Evolutionary conservation across 1,140 invertebrate genomes (phyloP), one percentile per base, ranked within the genome.

Genomic region (Calycopis cecrops): DNA sequence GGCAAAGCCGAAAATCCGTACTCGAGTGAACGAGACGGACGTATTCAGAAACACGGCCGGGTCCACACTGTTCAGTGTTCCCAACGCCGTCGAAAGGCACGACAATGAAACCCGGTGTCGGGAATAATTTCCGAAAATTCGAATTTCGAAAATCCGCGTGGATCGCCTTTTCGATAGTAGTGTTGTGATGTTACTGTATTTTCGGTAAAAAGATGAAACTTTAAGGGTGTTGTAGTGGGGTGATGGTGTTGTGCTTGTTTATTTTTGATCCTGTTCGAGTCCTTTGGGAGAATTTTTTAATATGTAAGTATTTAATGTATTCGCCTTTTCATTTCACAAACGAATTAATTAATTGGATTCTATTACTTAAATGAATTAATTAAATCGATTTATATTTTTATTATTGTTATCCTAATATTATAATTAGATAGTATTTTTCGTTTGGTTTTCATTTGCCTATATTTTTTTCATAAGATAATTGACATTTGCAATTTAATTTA

Each of bases 41-140:
- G 67, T 64, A 76, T 38, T 51, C 44, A 66, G 69, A 62, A 63
- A 73, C 61, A 71, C 69, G 63, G 70, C 79, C 69, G 62, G 78
- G 79, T 69, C 66, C 67, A 73, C 68, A 71, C 68, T 56, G 73
- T 76, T 81, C 79, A 85, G 82, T 85, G 57, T 73, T 57, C 59
- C 55, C 63, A 76, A 71, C 74, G 62, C 59, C 65, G 62, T 69
- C 42, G 63, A 61, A 69, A 65, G 63, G 60, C 72, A 69, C 63
- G 60, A 64, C 69, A 66, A 60, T 34, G 35, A 35, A 50, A 35
- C 40, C 17, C 37, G 38, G 33, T 35, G 52, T 35, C 42, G 42
- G 51, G 42, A 17, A 50, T 37, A 18, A 21, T 42, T 40, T 33
- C 21, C 44, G 53, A 47, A 48, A 55, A 59, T 56, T 56, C 12